Conservation (phyloP, 2,113 vertebrate genomes). For the Scophthalmus maximus region DNA sequence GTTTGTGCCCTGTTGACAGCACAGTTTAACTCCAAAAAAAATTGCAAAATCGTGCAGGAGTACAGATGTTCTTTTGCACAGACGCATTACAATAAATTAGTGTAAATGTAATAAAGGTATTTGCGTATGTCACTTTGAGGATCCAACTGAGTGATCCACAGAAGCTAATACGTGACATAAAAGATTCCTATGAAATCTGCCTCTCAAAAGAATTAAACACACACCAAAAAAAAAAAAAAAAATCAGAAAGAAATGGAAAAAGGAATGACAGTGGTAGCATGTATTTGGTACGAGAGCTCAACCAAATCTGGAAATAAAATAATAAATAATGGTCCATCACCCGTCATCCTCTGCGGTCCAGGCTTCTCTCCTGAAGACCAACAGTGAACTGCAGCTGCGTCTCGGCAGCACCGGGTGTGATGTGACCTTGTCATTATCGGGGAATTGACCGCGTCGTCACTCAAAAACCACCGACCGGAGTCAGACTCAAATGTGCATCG, state of each 20-base stretch:
- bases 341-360: constrained; percentile 28
- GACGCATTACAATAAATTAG: not conserved
- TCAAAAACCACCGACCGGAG: constrained; percentile 35
- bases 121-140: constrained; percentile 1
- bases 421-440: constrained; percentile 24
- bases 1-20: constrained; percentile 46
- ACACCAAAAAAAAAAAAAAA: constrained; percentile 11
- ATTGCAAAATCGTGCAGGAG: not conserved
- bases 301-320: constrained; percentile 64
- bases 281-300: constrained; percentile 74
- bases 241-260: constrained; percentile 3
- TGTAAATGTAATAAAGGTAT: not conserved
- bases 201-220: constrained; percentile 3
- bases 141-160: constrained; percentile 18
- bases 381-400: constrained; percentile 23
- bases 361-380: constrained; percentile 26
- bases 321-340: constrained; percentile 32
- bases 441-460: constrained; percentile 16
- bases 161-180: constrained; percentile 10
- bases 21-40: constrained; percentile 3
- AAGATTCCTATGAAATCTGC: constrained; percentile 14
- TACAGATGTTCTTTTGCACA: not conserved
- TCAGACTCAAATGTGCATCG: constrained; percentile 75
- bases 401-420: constrained; percentile 26
- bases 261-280: constrained; percentile 73